phyloP scores from a whole-genome alignment of 2,888 invertebrate species.

The Cataglyphis cursor region DNA sequence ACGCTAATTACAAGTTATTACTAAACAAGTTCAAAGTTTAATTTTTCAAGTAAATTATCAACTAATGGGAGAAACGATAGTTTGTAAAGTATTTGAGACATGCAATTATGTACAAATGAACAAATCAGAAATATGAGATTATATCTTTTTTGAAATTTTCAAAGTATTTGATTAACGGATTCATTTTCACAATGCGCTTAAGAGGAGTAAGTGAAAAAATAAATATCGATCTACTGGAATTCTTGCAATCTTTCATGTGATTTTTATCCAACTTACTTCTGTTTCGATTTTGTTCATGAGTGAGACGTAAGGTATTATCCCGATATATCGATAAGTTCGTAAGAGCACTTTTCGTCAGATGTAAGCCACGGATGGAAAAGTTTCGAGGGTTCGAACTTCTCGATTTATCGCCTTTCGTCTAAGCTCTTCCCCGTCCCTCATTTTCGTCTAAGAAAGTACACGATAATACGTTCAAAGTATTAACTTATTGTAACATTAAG shows the following conservation, averaged over 20 bases:
- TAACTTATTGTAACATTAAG: slow-evolving; percentile 13
- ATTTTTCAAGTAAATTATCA: neutral
- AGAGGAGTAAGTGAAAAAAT: slow-evolving; percentile 41
- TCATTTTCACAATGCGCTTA: slow-evolving; percentile 30
- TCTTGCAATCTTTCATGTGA: slow-evolving; percentile 29
- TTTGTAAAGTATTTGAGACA: neutral
- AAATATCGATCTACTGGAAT: slow-evolving; percentile 35
- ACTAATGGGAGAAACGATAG: neutral
- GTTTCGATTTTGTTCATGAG: slow-evolving; percentile 47
- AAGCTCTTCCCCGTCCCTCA: slow-evolving; percentile 18
- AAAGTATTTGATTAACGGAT: neutral
- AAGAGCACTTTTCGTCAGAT: slow-evolving; percentile 49
- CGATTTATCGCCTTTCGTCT: slow-evolving; percentile 61
- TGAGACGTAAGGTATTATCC: neutral
- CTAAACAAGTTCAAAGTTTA: neutral
- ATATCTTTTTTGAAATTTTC: neutral
- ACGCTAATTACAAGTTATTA: neutral
- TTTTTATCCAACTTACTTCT: slow-evolving; percentile 39
- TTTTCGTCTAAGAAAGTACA: slow-evolving; percentile 22
- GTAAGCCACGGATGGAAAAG: slow-evolving; percentile 59
- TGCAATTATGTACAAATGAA: neutral
- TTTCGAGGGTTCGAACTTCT: slow-evolving; percentile 58
- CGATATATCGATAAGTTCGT: slow-evolving; percentile 57
- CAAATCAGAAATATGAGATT: neutral
- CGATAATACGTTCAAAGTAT: slow-evolving; percentile 22